Percentiles rank a stretch among this genome's conserved stretches.
Evolutionary conservation across 2,888 invertebrate genomes (phyloP).

Genomic region (Cephus rjabovi): DNA sequence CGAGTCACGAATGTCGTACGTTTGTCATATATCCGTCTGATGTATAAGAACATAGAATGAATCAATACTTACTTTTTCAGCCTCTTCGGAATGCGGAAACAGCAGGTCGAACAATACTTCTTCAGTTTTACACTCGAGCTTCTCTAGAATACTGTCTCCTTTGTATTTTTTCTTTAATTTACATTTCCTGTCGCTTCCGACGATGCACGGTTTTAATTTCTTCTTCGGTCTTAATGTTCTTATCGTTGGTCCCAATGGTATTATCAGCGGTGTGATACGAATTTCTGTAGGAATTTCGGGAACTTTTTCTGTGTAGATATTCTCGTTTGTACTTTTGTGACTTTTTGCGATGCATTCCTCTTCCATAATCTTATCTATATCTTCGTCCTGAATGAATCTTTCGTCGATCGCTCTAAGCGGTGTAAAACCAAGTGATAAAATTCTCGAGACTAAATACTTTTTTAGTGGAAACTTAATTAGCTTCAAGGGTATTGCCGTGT

Average conservation of each 20-base stretch:
- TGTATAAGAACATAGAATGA: not conserved
- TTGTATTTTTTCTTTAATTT: conserved; percentile 31
- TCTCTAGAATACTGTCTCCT: conserved; percentile 37
- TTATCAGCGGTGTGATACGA: conserved; percentile 42
- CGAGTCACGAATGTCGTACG: not conserved
- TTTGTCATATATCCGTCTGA: not conserved
- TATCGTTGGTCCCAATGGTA: conserved; percentile 58
- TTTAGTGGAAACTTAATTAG: conserved; percentile 55
- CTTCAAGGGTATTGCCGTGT: conserved; percentile 33
- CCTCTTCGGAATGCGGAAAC: conserved; percentile 33
- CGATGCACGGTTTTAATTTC: conserved; percentile 34
- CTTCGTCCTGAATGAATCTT: conserved; percentile 44
- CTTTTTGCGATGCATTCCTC: conserved; percentile 25
- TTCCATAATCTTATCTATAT: conserved; percentile 28
- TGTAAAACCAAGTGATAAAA: conserved; percentile 47
- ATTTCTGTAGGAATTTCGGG: conserved; percentile 35
- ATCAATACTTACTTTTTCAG: conserved; percentile 12
- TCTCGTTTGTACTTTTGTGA: not conserved
- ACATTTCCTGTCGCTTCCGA: conserved; percentile 41
- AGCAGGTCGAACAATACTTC: conserved; percentile 53
- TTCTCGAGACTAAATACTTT: conserved; percentile 53
- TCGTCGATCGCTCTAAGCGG: conserved; percentile 60
- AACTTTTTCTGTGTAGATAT: conserved; percentile 25
- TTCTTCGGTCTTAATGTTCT: conserved; percentile 44
- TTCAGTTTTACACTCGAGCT: conserved; percentile 48